Evolutionary conservation across 1,140 invertebrate species (phyloP).

Genomic region (Plectrocnemia conspersa): DNA sequence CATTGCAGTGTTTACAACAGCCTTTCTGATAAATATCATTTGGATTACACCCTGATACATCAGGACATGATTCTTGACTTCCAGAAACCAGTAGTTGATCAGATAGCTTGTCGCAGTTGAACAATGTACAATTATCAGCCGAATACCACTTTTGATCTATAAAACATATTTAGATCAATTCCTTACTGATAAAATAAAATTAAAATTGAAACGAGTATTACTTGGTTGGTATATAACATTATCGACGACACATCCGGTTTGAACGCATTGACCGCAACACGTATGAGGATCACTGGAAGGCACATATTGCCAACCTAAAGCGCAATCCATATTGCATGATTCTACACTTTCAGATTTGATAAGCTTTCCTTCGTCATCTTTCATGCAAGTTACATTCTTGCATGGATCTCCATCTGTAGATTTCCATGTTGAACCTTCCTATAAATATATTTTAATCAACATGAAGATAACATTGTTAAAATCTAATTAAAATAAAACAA

Average conservation of each 20-base stretch:
- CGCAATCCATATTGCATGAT: slow-evolving; percentile 53
- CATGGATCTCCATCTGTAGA: slow-evolving; percentile 55
- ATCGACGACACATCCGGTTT: slow-evolving; percentile 59
- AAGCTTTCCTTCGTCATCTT: slow-evolving; percentile 48
- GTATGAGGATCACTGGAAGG: slow-evolving; percentile 40
- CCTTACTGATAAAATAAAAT: neutral
- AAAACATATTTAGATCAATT: neutral
- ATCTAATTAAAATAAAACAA: neutral
- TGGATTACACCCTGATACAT: slow-evolving; percentile 55
- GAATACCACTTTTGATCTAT: slow-evolving; percentile 57
- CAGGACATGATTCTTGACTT: slow-evolving; percentile 55
- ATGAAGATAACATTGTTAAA: neutral
- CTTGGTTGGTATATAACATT: slow-evolving; percentile 52
- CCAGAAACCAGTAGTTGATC: slow-evolving; percentile 54
- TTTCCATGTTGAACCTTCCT: slow-evolving; percentile 57
- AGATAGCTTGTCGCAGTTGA: slow-evolving; percentile 48
- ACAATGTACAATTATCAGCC: slow-evolving; percentile 63
- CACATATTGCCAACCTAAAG: slow-evolving; percentile 55
- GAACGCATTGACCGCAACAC: slow-evolving; percentile 70
- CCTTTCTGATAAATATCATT: slow-evolving; percentile 55
- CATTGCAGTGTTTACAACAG: slow-evolving; percentile 64
- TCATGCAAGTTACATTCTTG: slow-evolving; percentile 55
- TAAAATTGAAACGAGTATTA: slow-evolving; percentile 12
- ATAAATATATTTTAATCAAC: slow-evolving; percentile 4
- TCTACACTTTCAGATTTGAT: slow-evolving; percentile 50